Base-by-base conservation (phyloP, 1,140 invertebrate genomes). In the Lepidotrigona ventralis region DNA sequence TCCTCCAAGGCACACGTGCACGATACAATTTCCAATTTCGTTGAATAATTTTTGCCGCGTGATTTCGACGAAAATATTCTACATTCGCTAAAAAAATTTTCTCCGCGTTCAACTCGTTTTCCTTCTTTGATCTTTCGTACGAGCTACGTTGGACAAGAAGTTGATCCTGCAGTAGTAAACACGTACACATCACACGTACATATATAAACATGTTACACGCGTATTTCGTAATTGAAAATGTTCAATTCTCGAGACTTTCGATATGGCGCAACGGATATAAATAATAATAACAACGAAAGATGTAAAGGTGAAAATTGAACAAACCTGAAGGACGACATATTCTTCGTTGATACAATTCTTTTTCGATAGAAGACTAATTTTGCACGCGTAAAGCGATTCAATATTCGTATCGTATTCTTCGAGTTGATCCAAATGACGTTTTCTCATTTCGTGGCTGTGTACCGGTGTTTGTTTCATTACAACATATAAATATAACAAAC, bases 21-120 rank as follows among this genome's bases (percentile, higher is more conserved):
- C 70, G 81, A 86, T 91, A 91, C 26, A 72, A 84, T 77, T 91
- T 90, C 93, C 93, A 93, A 17, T 85, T 89, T 70, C 70, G 89
- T 75, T 93, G 93, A 82, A 93, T 93, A 21, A 92, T 90, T 60
- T 84, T 91, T 14, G 91, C 91, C 0, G 93, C 92, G 1, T 88
- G 90, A 85, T 93, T 91, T 79, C 77, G 88, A 79, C 89, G 83
- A 69, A 93, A 92, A 58, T 86, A 73, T 23, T 91, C 86, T n/a
- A 93, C 11, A 39, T 80, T 77, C 56, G 85, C 82, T 12, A 88
- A 85, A 74, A 92, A 93, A 19, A 76, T 83, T 77, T 84, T 73
- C 63, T 86, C 84, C 15, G 88, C 83, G 1, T 84, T 85, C 17
- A 85, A 15, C 77, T 93, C 90, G 12, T 81, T 86, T 85, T 93